Percentiles rank a stretch among this genome's conserved stretches.
phyloP scores from a whole-genome alignment of 2,888 invertebrate genomes.

The Chalcosyrphus nemorum region DNA sequence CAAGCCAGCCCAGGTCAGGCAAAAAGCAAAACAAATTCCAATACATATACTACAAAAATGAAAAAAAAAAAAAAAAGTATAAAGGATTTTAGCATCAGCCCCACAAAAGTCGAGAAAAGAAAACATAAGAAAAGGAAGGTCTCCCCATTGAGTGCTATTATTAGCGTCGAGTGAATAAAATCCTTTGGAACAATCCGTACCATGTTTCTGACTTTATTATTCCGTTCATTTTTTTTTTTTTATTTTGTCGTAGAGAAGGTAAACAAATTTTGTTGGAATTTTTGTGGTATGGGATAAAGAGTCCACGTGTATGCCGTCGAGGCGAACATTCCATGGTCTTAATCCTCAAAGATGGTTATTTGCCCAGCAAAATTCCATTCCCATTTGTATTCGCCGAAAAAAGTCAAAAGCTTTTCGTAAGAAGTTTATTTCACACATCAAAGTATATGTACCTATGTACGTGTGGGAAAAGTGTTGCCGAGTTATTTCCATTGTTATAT shows the following conservation, averaged over 20 bases:
- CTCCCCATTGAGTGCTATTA: slow-evolving; percentile 40
- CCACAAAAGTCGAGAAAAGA: neutral
- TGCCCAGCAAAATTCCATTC: slow-evolving; percentile 19
- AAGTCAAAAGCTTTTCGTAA: slow-evolving; percentile 7
- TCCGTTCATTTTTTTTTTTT: neutral
- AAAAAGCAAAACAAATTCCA: slow-evolving; percentile 7
- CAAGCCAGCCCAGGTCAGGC: neutral
- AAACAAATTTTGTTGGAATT: slow-evolving; percentile 20
- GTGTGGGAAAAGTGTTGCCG: neutral
- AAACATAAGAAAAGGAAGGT: neutral
- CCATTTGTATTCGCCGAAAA: slow-evolving; percentile 10
- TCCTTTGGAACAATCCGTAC: slow-evolving; percentile 38
- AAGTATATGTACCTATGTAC: too few relatives aligned
- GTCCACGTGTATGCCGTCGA: slow-evolving; percentile 21
- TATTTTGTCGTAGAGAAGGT: neutral
- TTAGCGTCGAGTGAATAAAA: slow-evolving; percentile 18
- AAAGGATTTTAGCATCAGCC: slow-evolving; percentile 25
- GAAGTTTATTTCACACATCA: neutral
- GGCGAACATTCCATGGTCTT: slow-evolving; percentile 2
- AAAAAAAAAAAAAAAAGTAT: slow-evolving; percentile 13
- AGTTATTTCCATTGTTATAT: too few relatives aligned
- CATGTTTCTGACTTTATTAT: slow-evolving; percentile 29
- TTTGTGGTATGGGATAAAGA: neutral
- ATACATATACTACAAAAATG: neutral
- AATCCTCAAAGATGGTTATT: slow-evolving; percentile 20